Conservation (phyloP, 2,888 invertebrate species). For the Leucoptera coffeella region DNA sequence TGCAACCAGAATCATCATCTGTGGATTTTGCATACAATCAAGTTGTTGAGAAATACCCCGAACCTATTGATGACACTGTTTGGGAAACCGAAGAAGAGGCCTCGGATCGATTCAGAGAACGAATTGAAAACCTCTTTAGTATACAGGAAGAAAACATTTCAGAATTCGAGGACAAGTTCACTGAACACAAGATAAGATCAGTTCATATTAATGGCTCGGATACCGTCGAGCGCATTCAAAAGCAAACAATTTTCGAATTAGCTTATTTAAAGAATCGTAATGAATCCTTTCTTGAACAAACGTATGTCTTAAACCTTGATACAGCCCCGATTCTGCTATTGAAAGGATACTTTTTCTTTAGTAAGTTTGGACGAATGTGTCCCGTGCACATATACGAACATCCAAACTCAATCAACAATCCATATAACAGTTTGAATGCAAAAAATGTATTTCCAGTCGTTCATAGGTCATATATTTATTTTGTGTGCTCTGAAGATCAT, state of each 20-base stretch:
- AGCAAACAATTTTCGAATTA: slow-evolving; percentile 16
- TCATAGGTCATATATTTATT: slow-evolving; percentile 56
- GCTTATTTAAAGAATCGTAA: slow-evolving; percentile 27
- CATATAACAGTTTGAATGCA: slow-evolving; percentile 33
- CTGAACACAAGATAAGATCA: slow-evolving; percentile 36
- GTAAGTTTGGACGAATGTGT: slow-evolving; percentile 58
- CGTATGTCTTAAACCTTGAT: slow-evolving; percentile 40
- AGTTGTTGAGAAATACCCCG: slow-evolving; percentile 32
- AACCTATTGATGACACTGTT: slow-evolving; percentile 30
- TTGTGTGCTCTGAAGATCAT: slow-evolving; percentile 38
- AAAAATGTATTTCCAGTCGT: slow-evolving; percentile 46
- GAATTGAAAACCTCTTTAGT: slow-evolving; percentile 35
- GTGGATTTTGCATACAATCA: too few relatives aligned
- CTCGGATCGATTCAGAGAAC: slow-evolving; percentile 27
- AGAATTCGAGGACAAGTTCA: slow-evolving; percentile 20
- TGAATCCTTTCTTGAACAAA: slow-evolving; percentile 51
- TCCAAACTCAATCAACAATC: slow-evolving; percentile 32
- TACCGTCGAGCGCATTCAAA: slow-evolving; percentile 18
- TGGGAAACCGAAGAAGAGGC: slow-evolving; percentile 46
- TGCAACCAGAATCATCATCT: too few relatives aligned
- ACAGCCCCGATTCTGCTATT: slow-evolving; percentile 51
- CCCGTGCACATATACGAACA: slow-evolving; percentile 56
- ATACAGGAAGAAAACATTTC: slow-evolving; percentile 33
- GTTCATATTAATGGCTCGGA: slow-evolving; percentile 29
- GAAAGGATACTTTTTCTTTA: slow-evolving; percentile 55